These are phyloP conservation scores for Brotula barbata DNA, from an alignment of 2,797 vertebrate species.

Conservation along the genomic window DNA sequence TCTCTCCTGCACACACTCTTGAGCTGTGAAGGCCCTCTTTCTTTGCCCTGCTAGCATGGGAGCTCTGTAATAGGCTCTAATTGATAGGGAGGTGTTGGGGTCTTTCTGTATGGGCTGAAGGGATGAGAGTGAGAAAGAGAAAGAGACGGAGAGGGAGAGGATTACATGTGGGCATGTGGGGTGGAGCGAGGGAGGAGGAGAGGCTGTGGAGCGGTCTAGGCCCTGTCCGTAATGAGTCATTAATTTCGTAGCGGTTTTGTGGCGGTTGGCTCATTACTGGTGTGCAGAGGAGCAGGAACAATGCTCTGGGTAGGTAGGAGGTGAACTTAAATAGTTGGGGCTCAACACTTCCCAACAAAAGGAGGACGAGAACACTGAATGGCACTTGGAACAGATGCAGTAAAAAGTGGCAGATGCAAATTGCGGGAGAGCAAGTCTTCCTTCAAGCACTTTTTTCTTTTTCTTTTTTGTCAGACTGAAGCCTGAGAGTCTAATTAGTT, in stretches of 20 bases:
- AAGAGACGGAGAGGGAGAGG: slow-evolving; percentile 59
- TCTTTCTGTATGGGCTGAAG: slow-evolving; percentile 89
- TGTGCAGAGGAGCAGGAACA: slow-evolving; percentile 91
- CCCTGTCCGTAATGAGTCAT: slow-evolving; percentile 95
- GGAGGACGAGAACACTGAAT: slow-evolving; percentile 82
- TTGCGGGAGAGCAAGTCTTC: slow-evolving; percentile 73
- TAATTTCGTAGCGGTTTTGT: slow-evolving; percentile 98
- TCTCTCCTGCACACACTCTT: slow-evolving; percentile 83
- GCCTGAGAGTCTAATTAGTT: slow-evolving; percentile 79
- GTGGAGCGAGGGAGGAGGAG: slow-evolving; percentile 71
- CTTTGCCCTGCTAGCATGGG: slow-evolving; percentile 88
- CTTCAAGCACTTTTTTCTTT: slow-evolving; percentile 78
- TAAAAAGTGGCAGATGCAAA: slow-evolving; percentile 88
- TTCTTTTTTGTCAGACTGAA: slow-evolving; percentile 75
- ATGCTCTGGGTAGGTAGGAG: slow-evolving; percentile 94
- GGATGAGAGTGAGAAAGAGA: slow-evolving; percentile 68
- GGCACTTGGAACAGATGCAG: slow-evolving; percentile 91
- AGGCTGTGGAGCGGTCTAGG: slow-evolving; percentile 88
- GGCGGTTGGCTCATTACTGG: slow-evolving; percentile 96
- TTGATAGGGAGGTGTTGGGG: slow-evolving; percentile 97
- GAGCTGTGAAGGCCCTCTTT: slow-evolving; percentile 91
- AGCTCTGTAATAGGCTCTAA: slow-evolving; percentile 98
- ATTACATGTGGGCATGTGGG: slow-evolving; percentile 69
- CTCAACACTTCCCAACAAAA: slow-evolving; percentile 84
- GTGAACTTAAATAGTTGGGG: slow-evolving; percentile 95